Base-by-base conservation (phyloP, 2,113 vertebrate genomes). In the Gila orcuttii region DNA sequence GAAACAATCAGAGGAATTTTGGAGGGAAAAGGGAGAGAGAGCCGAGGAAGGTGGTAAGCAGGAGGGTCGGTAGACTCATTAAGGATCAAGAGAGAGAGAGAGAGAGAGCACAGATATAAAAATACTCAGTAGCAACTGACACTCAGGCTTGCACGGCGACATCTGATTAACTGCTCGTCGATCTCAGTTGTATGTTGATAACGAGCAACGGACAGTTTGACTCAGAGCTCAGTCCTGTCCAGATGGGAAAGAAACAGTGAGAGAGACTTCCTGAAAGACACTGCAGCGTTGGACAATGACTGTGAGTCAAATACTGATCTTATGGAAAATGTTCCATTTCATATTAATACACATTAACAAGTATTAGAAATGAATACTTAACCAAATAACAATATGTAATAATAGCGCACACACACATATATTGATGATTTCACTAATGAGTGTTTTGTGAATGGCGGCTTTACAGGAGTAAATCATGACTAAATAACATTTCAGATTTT, bases 81-180 rank as follows among this genome's bases (percentile, higher is more conserved):
- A 62, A 11, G 79, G 36, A 64, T 80, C 12, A 85, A 88, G 88
- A 92, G 89, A 88, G 90, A 82, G 28, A 88, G 90, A 82, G 28
- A 28, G 88, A 86, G 85, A 64, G 85, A 79, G 82, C 77, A 79
- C 83, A 91, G 83, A 66, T 66, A 80, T 86, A 86, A 84, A 84
- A 86, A 86, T 75, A 84, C 85, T 68, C 66, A 33, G 62, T 13
- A 68, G 36, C 62, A 68, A 52, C 62, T 23, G 80, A 6, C 59
- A 76, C 9, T 57, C 28, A 73, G 31, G 39, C 23, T 19, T 12
- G 36, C 21, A 45, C 11, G 2, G 23, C 47, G 6, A 39, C 74
- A 83, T 19, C 77, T 73, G 85, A 68, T 60, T 47, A 57, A 25
- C 39, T 42, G 15, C 68, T 79, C 36, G 62, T 33, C 11, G 45